Evolutionary conservation across 2,888 invertebrate genomes (phyloP), one percentile per base, ranked within the genome.

Genomic region (Orthosia gracilis): DNA sequence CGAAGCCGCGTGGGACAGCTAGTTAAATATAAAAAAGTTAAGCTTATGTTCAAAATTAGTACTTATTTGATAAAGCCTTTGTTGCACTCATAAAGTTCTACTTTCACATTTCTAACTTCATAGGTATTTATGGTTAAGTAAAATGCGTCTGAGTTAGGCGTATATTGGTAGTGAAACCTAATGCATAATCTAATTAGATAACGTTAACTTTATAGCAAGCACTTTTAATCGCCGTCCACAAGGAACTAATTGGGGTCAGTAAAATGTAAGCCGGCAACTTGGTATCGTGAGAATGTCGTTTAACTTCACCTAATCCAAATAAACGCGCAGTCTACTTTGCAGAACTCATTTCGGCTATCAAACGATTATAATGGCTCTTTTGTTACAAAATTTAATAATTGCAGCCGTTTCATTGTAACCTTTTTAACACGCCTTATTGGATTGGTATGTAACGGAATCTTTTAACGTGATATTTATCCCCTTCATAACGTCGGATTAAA

Each of bases 231-330:
- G 65, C 15, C 11, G 31, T 54, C 64, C 31, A 49, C 17, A 17
- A 54, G 23, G 54, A 83, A 68, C 58, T 78, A 82, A 82, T 77
- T 69, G 71, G 67, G 67, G 66, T 69, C 71, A 63, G 68, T 63
- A 58, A 69, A 78, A 73, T 73, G 52, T 82, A 18, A 71, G 61
- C 68, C 59, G 66, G 61, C 55, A 69, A 68, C 54, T 69, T 72
- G 63, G 55, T 61, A 73, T 63, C 68, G 71, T 69, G 69, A 66
- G 69, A 59, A 63, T 66, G 45, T 31, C 50, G 58, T 62, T 55
- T 59, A 59, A 26, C 54, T 78, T 68, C 15, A 59, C 52, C 67
- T 76, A 77, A 76, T 84, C 68, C 57, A 47, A 64, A 63, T 69
- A 66, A 83, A 80, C 71, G 66, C 15, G 61, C 7, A 31, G 64